Evolutionary conservation across 2,888 invertebrate species (phyloP).

Genomic region (Octonoba sinensis): DNA sequence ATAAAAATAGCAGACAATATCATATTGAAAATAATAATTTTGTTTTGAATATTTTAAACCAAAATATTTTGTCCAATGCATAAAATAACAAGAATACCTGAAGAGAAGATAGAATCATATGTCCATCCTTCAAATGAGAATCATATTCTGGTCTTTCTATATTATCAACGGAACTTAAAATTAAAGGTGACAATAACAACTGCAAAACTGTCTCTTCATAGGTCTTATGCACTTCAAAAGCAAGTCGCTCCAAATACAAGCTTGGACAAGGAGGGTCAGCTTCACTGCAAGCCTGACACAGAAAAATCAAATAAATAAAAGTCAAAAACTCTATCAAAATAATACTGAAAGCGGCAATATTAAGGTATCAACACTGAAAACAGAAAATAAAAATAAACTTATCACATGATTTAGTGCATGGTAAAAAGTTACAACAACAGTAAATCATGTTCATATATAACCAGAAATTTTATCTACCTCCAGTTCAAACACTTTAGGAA

Average conservation of each 20-base stretch:
- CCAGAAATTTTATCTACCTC: too few relatives aligned
- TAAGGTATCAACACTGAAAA: background rate
- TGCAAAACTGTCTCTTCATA: constrained; percentile 93
- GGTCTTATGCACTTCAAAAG: constrained; percentile 96
- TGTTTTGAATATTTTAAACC: too few relatives aligned
- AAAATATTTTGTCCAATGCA: too few relatives aligned
- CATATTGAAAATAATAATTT: too few relatives aligned
- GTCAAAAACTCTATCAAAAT: background rate
- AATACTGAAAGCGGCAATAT: background rate
- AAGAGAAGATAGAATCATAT: constrained; percentile 81
- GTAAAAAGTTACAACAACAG: too few relatives aligned
- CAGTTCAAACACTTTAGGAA: too few relatives aligned
- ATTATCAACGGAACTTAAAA: constrained; percentile 75
- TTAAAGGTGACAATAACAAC: constrained; percentile 84
- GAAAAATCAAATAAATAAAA: constrained; percentile 19
- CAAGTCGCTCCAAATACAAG: constrained; percentile 88
- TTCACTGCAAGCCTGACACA: constrained; percentile 83
- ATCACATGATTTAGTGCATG: too few relatives aligned
- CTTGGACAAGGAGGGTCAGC: constrained; percentile 93
- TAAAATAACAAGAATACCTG: constrained; percentile 27
- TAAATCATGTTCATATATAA: too few relatives aligned
- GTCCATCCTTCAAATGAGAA: constrained; percentile 84
- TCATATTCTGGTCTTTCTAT: constrained; percentile 69
- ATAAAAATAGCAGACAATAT: too few relatives aligned
- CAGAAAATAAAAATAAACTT: background rate